Conservation (phyloP, 1,140 invertebrate genomes). For the Andricus grossulariae region DNA sequence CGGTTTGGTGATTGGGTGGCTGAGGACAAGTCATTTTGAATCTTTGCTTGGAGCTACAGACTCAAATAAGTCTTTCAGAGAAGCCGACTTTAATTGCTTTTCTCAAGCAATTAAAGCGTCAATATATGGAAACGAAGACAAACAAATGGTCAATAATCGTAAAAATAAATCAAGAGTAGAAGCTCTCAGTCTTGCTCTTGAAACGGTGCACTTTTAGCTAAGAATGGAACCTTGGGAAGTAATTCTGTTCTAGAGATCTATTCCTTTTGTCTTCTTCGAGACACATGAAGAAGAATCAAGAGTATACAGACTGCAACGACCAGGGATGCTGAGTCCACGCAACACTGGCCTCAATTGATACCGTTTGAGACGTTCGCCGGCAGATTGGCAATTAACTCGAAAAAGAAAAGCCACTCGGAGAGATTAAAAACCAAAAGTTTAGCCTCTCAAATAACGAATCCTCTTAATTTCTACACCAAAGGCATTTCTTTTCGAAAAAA, state of each 20-base stretch:
- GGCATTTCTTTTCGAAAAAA: background rate
- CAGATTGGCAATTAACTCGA: conserved; percentile 48
- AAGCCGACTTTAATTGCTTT: background rate
- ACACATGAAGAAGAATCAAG: no score
- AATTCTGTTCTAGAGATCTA: no score
- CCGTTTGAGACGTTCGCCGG: conserved; percentile 47
- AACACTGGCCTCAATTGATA: conserved; percentile 53
- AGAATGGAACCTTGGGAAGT: no score
- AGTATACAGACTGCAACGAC: no score
- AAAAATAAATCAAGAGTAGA: background rate
- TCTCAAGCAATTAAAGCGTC: background rate
- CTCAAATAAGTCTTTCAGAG: no score
- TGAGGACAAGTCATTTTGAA: conserved; percentile 69
- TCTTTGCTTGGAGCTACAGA: background rate
- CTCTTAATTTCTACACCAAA: background rate
- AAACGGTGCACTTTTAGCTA: no score
- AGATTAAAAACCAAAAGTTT: conserved; percentile 45
- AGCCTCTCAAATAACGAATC: background rate
- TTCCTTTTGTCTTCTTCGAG: no score
- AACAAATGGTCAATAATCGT: background rate
- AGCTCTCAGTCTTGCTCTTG: background rate
- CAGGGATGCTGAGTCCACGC: conserved; percentile 12
- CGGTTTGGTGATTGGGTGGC: conserved; percentile 54
- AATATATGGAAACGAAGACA: conserved; percentile 10
- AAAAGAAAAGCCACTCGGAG: conserved; percentile 8